phyloP scores from a whole-genome alignment of 2,888 invertebrate genomes.

The Dorcus parallelipipedus region DNA sequence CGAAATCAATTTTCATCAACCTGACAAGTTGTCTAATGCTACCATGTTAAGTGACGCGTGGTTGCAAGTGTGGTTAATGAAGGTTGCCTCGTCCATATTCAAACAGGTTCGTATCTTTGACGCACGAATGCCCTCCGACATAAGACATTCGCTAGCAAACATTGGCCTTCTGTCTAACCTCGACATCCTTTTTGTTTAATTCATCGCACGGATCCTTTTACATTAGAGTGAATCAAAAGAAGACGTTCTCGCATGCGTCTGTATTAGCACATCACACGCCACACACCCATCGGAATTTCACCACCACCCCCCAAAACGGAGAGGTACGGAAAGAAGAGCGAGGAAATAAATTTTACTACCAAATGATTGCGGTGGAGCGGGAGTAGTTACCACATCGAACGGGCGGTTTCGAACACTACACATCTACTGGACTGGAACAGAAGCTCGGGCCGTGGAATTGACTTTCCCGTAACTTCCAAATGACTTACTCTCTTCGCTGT shows the following conservation, averaged over 20 bases:
- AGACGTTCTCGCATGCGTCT: background rate
- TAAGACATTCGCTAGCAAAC: conserved; percentile 17
- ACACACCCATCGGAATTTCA: background rate
- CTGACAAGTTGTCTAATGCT: conserved; percentile 35
- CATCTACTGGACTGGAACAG: background rate
- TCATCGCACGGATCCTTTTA: background rate
- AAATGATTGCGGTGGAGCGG: conserved; percentile 7
- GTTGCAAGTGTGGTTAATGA: conserved; percentile 23
- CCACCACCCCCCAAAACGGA: background rate
- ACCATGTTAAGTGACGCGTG: conserved; percentile 32
- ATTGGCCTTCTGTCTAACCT: background rate
- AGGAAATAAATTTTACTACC: conserved; percentile 15
- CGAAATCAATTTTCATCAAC: conserved; percentile 38
- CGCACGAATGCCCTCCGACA: conserved; percentile 25
- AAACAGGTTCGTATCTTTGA: conserved; percentile 24
- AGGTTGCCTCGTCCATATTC: conserved; percentile 23
- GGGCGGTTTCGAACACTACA: background rate
- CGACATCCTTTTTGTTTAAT: background rate
- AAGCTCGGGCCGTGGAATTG: background rate
- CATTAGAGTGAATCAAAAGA: background rate
- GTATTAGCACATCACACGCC: background rate
- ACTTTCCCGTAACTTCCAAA: conserved; percentile 6
- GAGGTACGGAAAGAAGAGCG: conserved; percentile 1
- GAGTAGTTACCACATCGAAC: background rate
- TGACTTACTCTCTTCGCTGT: conserved; percentile 1